These are phyloP conservation scores for Marmota monax DNA, from an alignment of 2,113 vertebrate species.

Conservation along the genomic window DNA sequence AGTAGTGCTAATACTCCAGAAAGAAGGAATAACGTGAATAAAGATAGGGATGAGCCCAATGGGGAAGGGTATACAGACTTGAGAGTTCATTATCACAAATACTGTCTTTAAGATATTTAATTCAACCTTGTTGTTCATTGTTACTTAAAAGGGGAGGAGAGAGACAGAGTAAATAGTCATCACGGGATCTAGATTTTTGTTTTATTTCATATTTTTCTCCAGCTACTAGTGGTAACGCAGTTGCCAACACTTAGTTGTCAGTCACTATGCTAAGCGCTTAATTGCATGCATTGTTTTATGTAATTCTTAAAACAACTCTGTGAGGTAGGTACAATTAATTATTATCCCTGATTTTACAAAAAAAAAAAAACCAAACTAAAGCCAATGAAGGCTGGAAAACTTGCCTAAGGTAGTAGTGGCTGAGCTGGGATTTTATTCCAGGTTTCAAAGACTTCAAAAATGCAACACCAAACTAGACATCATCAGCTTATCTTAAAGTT, in stretches of 20 bases:
- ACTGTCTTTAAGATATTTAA: not conserved
- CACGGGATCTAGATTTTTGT: not conserved
- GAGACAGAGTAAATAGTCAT: not conserved
- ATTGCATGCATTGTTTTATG: not conserved
- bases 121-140: not conserved
- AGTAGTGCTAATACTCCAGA: not conserved
- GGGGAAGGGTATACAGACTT: not conserved
- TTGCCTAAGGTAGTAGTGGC: not conserved
- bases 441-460: slow-evolving; percentile 32
- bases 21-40: not conserved
- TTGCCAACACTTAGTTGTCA: not conserved
- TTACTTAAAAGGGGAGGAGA: not conserved
- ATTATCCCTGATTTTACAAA: slow-evolving; percentile 6
- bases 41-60: not conserved
- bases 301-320: slow-evolving; percentile 1
- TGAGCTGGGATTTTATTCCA: slow-evolving; percentile 26
- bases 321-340: not conserved
- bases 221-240: not conserved
- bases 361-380: not conserved
- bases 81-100: not conserved
- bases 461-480: not conserved
- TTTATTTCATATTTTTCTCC: not conserved
- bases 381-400: not conserved
- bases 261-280: not conserved
- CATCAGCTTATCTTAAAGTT: not conserved